Base-by-base conservation (phyloP, 2,797 vertebrate species). In the Sciurus vulgaris region DNA sequence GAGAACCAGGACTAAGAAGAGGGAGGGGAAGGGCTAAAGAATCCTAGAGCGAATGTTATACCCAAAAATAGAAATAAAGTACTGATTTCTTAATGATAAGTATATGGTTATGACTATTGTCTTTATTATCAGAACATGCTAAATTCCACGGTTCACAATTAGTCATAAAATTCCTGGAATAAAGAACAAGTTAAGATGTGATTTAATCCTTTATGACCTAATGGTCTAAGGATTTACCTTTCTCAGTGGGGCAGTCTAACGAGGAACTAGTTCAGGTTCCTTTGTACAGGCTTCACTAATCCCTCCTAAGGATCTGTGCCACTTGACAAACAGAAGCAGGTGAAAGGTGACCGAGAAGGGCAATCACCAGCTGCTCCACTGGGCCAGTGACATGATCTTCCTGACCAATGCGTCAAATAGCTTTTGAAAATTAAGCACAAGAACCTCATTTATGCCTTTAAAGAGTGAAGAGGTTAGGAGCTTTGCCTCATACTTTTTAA, bases 91-190 rank as follows among this genome's bases (percentile, higher is more conserved):
- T 61, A 82, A 79, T 49, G 69, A 90, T 20, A 93, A 88, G 18
- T 65, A 51, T 9, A 59, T 67, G 3, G 12, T 44, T 67, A 88
- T 83, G 9, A 74, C 30, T 56, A 24, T 35, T 90, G 0, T 38
- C 83, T 72, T 5, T 89, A 70, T 72, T 90, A 95, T 56, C 54
- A 94, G 54, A 88, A 94, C 86, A 90, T 76, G 12, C 30, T 86
- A 63, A 87, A 8, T 67, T 38, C 2, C 4, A 70, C 38, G 30
- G 15, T 38, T 90, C n/a, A n/a, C n/a, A 88, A 83, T 88, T 24
- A 51, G 18, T 24, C 10, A 49, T 63, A 83, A 78, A 78, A 22
- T 79, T 61, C 33, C 22, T 79, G 28, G 33, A 94, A 73, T 85
- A 73, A 90, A 87, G 26, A 65, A 11, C 11, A 93, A 70, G 9